Conservation (phyloP, 2,113 vertebrate species). For the Tragelaphus buxtoni region DNA sequence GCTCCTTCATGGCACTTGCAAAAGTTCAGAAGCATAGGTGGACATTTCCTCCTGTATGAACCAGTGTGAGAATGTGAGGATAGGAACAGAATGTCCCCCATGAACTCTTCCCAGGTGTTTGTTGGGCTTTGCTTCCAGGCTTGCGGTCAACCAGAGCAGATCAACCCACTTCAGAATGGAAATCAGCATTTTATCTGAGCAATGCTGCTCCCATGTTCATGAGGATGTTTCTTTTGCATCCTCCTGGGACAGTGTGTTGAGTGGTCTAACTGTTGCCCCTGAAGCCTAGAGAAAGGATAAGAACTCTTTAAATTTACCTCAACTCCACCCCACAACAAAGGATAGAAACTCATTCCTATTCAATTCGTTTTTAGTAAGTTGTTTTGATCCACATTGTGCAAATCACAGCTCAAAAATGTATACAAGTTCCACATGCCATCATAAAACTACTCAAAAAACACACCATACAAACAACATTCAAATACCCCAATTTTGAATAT, state of each 20-base stretch:
- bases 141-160: neutral
- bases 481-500: neutral
- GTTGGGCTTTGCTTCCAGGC: neutral
- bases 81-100: neutral
- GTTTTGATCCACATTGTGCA: neutral
- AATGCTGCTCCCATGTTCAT: neutral
- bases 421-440: neutral
- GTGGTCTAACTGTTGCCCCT: neutral
- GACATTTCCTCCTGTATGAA: neutral
- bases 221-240: neutral
- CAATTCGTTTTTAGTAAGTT: neutral
- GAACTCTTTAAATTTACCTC: neutral
- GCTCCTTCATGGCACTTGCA: neutral
- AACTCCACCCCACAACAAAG: neutral
- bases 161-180: neutral
- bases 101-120: neutral
- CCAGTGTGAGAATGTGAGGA: neutral
- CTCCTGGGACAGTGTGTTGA: neutral
- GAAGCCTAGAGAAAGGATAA: neutral
- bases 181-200: neutral
- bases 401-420: neutral
- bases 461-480: neutral
- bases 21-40: neutral
- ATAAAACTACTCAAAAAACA: neutral
- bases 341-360: neutral